Conservation (phyloP, 1,140 invertebrate genomes). For the Gerris buenoi region DNA sequence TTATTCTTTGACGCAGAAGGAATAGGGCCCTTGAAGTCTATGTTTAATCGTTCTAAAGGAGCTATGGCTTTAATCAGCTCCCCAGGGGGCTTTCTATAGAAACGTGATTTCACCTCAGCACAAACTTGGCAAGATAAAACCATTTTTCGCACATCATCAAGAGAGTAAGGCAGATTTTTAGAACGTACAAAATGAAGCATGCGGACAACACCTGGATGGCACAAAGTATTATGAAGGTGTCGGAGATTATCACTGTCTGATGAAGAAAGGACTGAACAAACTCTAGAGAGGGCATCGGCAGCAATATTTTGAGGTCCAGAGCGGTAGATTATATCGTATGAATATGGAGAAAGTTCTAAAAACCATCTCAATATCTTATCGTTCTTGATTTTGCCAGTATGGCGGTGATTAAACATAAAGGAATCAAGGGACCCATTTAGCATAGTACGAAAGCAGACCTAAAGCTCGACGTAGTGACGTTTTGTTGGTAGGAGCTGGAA, state of each 20-base stretch:
- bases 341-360: slow-evolving; percentile 20
- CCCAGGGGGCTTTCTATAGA: neutral
- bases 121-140: neutral
- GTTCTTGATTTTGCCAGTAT: slow-evolving; percentile 22
- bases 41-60: slow-evolving; percentile 21
- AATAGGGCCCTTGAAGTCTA: slow-evolving; percentile 26
- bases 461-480: too few relatives aligned
- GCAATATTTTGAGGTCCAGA: slow-evolving; percentile 21
- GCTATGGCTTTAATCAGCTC: slow-evolving; percentile 21
- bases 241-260: neutral
- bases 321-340: slow-evolving; percentile 23
- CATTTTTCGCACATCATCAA: slow-evolving; percentile 4
- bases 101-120: slow-evolving; percentile 8
- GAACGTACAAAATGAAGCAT: slow-evolving; percentile 7
- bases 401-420: slow-evolving; percentile 21
- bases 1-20: slow-evolving; percentile 19
- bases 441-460: too few relatives aligned
- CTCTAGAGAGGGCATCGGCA: slow-evolving; percentile 22
- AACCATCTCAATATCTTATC: slow-evolving; percentile 22
- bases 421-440: too few relatives aligned
- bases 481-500: too few relatives aligned
- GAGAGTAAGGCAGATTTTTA: slow-evolving; percentile 11
- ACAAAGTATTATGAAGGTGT: slow-evolving; percentile 17
- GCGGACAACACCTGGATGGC: slow-evolving; percentile 18
- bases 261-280: neutral